Percentiles rank a stretch among this genome's conserved stretches.
These are phyloP conservation scores for Rhynchonema sp. DNA, from an alignment of 2,888 invertebrate species.

Conservation along the genomic window DNA sequence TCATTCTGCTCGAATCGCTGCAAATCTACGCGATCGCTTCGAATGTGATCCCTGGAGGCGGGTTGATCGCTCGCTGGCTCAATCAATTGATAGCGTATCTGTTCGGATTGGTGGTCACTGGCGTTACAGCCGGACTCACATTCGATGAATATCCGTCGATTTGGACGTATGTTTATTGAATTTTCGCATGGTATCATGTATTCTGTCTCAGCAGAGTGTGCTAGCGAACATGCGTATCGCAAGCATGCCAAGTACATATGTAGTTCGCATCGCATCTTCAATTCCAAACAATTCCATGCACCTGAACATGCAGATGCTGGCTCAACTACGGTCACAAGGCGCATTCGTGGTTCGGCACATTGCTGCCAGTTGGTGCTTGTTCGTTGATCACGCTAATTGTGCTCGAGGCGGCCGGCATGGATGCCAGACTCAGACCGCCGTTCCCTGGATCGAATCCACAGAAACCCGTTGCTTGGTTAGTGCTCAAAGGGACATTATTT, in stretches of 20 bases:
- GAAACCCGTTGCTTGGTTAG: neutral
- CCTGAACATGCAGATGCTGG: neutral
- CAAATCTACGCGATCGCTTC: neutral
- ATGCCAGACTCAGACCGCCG: neutral
- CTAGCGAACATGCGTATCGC: neutral
- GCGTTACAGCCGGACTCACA: neutral
- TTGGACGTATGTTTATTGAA: neutral
- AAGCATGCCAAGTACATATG: too few relatives aligned
- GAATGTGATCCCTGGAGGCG: neutral
- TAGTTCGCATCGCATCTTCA: too few relatives aligned
- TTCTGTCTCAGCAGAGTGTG: neutral
- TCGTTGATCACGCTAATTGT: neutral
- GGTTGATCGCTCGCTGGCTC: neutral
- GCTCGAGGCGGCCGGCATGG: neutral
- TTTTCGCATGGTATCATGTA: neutral
- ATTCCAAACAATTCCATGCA: too few relatives aligned
- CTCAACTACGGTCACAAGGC: neutral
- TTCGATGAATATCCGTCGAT: neutral
- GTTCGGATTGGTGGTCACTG: neutral
- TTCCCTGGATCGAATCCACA: neutral
- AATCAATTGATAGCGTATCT: neutral
- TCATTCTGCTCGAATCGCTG: neutral
- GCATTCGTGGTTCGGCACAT: neutral
- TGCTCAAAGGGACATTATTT: neutral
- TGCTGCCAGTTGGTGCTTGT: neutral